These are phyloP conservation scores for Agrypnia vestita DNA, from an alignment of 1,140 invertebrate genomes.

Conservation along the genomic window DNA sequence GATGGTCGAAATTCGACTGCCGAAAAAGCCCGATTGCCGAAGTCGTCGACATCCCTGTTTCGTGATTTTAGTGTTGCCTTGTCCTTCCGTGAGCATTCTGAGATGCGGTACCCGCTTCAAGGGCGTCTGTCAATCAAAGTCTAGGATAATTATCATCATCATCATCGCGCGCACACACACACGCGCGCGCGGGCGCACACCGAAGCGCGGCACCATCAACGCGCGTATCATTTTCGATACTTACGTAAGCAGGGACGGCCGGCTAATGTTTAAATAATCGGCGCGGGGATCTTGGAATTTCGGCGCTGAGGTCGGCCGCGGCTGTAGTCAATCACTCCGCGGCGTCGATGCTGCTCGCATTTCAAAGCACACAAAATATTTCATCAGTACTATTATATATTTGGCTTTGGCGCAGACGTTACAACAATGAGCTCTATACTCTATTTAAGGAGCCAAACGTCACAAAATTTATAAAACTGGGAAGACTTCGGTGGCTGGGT, in stretches of 20 bases:
- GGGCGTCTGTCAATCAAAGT: conserved; percentile 42
- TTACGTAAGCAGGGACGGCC: conserved; percentile 27
- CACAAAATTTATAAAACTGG: too few relatives aligned
- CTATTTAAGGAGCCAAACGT: too few relatives aligned
- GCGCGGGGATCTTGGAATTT: conserved; percentile 16
- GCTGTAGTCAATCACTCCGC: not conserved
- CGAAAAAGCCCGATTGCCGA: too few relatives aligned
- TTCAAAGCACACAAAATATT: not conserved
- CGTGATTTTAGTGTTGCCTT: not conserved
- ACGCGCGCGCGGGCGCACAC: not conserved
- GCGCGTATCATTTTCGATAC: not conserved
- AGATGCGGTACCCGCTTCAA: conserved; percentile 15
- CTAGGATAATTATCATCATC: conserved; percentile 35
- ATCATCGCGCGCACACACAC: conserved; percentile 22
- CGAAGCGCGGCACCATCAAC: not conserved
- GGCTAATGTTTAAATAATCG: conserved; percentile 43
- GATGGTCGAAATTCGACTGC: too few relatives aligned
- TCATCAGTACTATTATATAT: too few relatives aligned
- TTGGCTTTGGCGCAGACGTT: too few relatives aligned
- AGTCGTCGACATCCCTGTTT: conserved; percentile 3
- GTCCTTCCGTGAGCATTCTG: conserved; percentile 34
- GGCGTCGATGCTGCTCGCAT: not conserved
- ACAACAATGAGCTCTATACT: too few relatives aligned
- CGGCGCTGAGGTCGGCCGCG: not conserved
- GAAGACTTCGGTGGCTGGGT: too few relatives aligned